A percentile compares a stretch with the other conserved stretches of the same genome.
phyloP scores from a whole-genome alignment of 1,140 invertebrate species.

The Nephotettix cincticeps region DNA sequence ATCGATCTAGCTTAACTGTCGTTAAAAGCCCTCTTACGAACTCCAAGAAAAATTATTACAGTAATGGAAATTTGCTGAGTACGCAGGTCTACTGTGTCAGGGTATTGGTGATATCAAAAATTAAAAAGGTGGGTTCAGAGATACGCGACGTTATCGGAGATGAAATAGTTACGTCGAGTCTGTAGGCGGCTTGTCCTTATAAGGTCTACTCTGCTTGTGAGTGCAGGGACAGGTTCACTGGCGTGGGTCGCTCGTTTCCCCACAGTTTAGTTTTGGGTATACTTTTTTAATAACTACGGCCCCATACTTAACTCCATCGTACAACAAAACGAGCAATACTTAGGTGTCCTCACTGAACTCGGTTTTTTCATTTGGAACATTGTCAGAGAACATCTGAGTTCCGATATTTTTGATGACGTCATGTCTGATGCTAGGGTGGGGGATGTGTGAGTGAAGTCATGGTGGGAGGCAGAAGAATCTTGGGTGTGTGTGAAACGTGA shows the following conservation, averaged over 20 bases:
- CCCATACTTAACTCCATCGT: not conserved
- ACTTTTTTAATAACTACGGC: not conserved
- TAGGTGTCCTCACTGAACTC: not conserved
- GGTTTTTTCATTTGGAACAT: not conserved
- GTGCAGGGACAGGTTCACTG: not conserved
- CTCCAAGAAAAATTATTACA: too few species aligned
- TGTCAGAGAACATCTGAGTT: not conserved
- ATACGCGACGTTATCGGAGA: not conserved
- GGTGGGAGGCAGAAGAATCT: slow-evolving; percentile 21
- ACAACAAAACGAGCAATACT: not conserved
- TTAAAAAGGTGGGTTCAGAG: too few species aligned
- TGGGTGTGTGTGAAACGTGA: slow-evolving; percentile 19
- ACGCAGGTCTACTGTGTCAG: too few species aligned
- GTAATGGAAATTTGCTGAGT: too few species aligned
- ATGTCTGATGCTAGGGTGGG: not conserved
- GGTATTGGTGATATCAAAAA: too few species aligned
- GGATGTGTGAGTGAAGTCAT: not conserved
- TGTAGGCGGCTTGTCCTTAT: not conserved
- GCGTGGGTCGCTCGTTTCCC: not conserved
- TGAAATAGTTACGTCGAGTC: slow-evolving; percentile 2
- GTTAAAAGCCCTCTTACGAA: too few species aligned
- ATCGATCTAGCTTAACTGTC: too few species aligned
- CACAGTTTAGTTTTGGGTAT: not conserved
- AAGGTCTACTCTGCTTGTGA: not conserved
- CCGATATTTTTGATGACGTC: slow-evolving; percentile 9